Base-by-base conservation (phyloP, 2,888 invertebrate genomes). In the Cerastoderma edule region DNA sequence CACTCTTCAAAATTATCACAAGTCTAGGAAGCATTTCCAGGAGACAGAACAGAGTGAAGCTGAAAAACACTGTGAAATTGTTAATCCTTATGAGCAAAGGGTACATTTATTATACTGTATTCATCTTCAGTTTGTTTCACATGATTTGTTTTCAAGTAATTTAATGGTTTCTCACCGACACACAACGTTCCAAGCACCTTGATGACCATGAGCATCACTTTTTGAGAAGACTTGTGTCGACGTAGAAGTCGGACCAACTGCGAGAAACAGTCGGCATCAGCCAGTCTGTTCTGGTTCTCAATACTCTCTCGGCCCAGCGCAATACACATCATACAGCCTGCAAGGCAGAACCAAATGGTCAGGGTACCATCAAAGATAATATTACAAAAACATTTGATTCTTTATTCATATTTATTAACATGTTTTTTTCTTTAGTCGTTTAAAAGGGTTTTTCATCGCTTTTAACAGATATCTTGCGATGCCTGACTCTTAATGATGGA, bases 271-370 rank as follows among this genome's bases (percentile, higher is more conserved):
- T 91, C 91, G 16, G 91, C 90, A 68, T 89, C 86, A 1, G 90
- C 90, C 53, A 93, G 88, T 77, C 87, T 84, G 79, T 91, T 92
- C 84, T 93, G 93, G 80, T 91, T 90, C 60, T 89, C 90, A 32
- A 92, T 88, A 83, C 91, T 91, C 72, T 92, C 92, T 39, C 88
- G 74, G 0, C 91, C 90, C 27, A 93, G 82, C 1, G 92, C 92
- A 54, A 89, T 92, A 67, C 92, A 89, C 57, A 90, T 91, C 89
- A 90, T 89, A 78, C 92, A 92, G 22, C 92, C 92, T 92, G 80
- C 24, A 64, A 65, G 22, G 19, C 16, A 48, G 24, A 4, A 48
- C 8, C 16, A 44, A 8, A 13, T 44, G 16, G 10, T 13, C 8
- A 16, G 8, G 8, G 44, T 13, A 8, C 44, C 44, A 44, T 8